Percentiles rank a stretch among this genome's conserved stretches.
phyloP scores from a whole-genome alignment of 2,888 invertebrate species.

The Apodemia hepburni region DNA sequence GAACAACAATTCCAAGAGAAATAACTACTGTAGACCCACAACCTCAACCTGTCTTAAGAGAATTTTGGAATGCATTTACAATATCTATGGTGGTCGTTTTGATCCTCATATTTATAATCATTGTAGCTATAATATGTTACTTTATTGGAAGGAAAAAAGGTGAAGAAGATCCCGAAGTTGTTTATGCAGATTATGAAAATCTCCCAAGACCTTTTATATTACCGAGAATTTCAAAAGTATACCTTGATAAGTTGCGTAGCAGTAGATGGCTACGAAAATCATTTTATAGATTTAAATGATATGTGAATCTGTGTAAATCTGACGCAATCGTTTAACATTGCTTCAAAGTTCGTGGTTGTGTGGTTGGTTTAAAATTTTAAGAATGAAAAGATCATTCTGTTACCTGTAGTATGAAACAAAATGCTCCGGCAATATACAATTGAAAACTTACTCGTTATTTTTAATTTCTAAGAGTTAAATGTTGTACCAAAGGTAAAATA shows the following conservation, averaged over 20 bases:
- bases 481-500: too few species aligned
- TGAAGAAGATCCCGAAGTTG: slow-evolving; percentile 25
- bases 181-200: slow-evolving; percentile 34
- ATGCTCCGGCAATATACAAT: too few species aligned
- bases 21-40: neutral
- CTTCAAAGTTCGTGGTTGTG: too few species aligned
- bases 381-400: too few species aligned
- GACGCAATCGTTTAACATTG: neutral
- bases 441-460: too few species aligned
- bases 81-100: slow-evolving; percentile 29
- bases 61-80: slow-evolving; percentile 30
- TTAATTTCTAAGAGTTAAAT: too few species aligned
- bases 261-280: neutral
- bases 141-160: slow-evolving; percentile 28
- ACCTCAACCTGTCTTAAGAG: neutral
- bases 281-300: neutral
- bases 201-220: slow-evolving; percentile 38
- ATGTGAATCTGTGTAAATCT: neutral
- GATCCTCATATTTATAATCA: slow-evolving; percentile 24
- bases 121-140: slow-evolving; percentile 28
- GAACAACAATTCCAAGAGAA: slow-evolving; percentile 13
- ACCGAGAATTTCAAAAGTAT: slow-evolving; percentile 39
- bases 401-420: too few species aligned
- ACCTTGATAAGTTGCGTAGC: slow-evolving; percentile 24
- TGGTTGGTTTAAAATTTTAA: too few species aligned